Conservation (phyloP, 2,888 invertebrate species). For the Caenorhabditis auriculariae region DNA sequence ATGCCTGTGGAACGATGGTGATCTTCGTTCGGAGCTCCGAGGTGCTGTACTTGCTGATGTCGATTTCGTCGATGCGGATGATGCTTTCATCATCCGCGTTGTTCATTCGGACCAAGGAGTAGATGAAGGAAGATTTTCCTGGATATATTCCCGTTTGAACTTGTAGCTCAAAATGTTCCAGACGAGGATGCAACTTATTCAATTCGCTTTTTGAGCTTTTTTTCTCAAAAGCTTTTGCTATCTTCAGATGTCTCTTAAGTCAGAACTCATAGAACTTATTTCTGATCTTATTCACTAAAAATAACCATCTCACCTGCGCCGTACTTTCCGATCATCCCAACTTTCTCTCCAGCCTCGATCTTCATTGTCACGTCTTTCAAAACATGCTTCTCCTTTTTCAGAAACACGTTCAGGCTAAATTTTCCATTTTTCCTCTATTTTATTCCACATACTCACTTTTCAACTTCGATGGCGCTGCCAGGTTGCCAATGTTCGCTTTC, state of each 20-base stretch:
- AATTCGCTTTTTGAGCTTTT: no score
- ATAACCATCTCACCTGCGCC: conserved; percentile 52
- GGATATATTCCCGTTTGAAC: background rate
- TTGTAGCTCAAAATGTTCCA: no score
- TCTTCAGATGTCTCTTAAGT: no score
- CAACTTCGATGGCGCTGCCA: conserved; percentile 24
- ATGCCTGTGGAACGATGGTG: conserved; percentile 73
- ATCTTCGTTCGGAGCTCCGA: conserved; percentile 81
- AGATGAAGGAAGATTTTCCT: conserved; percentile 45
- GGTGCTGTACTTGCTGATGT: conserved; percentile 77
- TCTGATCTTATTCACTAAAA: background rate
- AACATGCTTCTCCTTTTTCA: conserved; percentile 73
- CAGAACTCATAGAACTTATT: background rate
- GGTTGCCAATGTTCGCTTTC: conserved; percentile 25
- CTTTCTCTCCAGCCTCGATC: conserved; percentile 73
- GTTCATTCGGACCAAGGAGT: conserved; percentile 49
- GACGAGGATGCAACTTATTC: no score
- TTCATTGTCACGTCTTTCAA: conserved; percentile 77
- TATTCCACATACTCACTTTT: conserved; percentile 44
- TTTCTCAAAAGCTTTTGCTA: no score
- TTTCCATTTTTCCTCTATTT: background rate
- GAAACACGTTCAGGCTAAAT: conserved; percentile 31
- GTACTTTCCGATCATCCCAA: conserved; percentile 64
- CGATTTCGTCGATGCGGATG: conserved; percentile 53
- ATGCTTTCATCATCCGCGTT: conserved; percentile 45